phyloP scores from a whole-genome alignment of 1,140 invertebrate genomes.

The Vanessa tameamea region DNA sequence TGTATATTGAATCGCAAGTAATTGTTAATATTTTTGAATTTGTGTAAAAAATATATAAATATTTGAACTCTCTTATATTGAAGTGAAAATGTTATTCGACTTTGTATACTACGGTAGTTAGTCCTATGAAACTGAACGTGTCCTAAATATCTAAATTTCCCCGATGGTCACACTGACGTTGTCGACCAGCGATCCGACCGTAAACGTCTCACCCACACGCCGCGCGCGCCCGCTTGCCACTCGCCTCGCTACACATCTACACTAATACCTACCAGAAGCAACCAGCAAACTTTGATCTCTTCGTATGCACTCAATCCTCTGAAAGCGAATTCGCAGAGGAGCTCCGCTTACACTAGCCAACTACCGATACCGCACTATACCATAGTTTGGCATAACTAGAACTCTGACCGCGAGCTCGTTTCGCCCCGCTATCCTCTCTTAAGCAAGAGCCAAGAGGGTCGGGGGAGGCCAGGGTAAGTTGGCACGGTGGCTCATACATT shows the following conservation, averaged over 20 bases:
- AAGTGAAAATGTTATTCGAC: no score
- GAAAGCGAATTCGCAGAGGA: conserved; percentile 36
- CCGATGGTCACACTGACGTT: conserved; percentile 56
- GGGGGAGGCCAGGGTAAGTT: conserved; percentile 43
- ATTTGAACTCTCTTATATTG: no score
- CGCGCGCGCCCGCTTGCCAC: conserved; percentile 72
- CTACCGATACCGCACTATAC: conserved; percentile 75
- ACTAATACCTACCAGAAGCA: conserved; percentile 55
- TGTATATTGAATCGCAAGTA: no score
- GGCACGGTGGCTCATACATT: conserved; percentile 64
- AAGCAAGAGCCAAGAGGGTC: conserved; percentile 44
- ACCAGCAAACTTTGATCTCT: conserved; percentile 46
- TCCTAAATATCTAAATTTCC: conserved; percentile 24
- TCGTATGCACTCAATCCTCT: conserved; percentile 40
- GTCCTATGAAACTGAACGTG: conserved; percentile 5
- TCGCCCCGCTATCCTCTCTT: conserved; percentile 57
- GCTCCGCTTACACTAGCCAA: conserved; percentile 52
- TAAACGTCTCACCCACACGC: conserved; percentile 80
- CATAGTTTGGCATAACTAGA: conserved; percentile 76
- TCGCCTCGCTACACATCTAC: conserved; percentile 74
- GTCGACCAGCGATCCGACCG: conserved; percentile 77
- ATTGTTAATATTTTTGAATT: no score
- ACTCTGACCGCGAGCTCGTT: conserved; percentile 65
- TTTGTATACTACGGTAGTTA: no score
- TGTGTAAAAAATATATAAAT: no score